Evolutionary conservation across 1,140 invertebrate genomes (phyloP).

Genomic region (Samia ricini): DNA sequence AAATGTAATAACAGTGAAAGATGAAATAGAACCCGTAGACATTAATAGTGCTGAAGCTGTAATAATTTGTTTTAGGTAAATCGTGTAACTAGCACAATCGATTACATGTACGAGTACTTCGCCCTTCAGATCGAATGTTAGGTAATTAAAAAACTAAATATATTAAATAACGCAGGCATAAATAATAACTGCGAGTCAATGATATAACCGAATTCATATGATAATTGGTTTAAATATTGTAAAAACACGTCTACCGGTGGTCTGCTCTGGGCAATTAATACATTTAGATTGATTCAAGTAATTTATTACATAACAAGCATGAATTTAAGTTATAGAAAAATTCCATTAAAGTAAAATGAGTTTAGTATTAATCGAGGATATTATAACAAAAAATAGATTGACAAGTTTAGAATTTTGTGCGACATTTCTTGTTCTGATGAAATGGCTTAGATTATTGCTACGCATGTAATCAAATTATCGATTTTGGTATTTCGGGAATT

Average conservation of each 20-base stretch:
- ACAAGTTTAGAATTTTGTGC: not conserved
- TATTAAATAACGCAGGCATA: not conserved
- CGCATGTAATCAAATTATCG: not conserved
- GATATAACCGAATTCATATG: not conserved
- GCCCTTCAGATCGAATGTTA: too few relatives aligned
- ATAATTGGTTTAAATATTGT: not conserved
- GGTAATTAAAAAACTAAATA: too few relatives aligned
- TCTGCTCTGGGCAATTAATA: not conserved
- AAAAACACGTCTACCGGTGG: not conserved
- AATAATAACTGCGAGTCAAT: not conserved
- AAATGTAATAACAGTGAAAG: too few relatives aligned
- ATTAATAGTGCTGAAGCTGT: too few relatives aligned
- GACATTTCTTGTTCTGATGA: not conserved
- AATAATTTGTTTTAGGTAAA: too few relatives aligned
- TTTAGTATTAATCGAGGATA: not conserved
- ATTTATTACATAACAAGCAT: not conserved
- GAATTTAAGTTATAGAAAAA: not conserved
- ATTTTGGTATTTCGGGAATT: not conserved
- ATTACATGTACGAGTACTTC: too few relatives aligned
- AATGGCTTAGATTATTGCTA: not conserved
- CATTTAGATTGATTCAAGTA: not conserved
- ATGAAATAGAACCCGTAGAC: too few relatives aligned
- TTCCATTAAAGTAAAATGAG: not conserved
- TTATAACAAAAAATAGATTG: not conserved
- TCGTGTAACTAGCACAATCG: too few relatives aligned